Percentiles rank a stretch among this genome's conserved stretches.
These are phyloP conservation scores for Drosophila vallismaia DNA, from an alignment of 2,888 invertebrate genomes.

Conservation along the genomic window DNA sequence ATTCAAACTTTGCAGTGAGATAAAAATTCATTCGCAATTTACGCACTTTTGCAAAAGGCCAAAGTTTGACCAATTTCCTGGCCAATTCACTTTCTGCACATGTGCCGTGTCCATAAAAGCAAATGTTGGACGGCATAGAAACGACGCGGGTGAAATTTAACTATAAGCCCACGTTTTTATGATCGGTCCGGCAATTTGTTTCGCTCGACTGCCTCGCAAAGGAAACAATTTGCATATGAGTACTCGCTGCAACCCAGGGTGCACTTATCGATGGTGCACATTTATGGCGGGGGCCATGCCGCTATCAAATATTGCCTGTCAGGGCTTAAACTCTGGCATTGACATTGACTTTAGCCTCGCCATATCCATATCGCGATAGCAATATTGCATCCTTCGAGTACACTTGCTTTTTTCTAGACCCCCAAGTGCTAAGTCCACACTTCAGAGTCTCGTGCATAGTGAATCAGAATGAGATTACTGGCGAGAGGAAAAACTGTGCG, in stretches of 20 bases:
- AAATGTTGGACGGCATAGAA: background rate
- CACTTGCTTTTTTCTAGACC: conserved; percentile 11
- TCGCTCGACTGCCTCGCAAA: conserved; percentile 17
- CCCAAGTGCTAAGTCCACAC: conserved; percentile 55
- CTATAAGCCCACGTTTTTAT: conserved; percentile 16
- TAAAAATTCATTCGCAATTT: background rate
- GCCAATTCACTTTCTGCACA: conserved; percentile 4
- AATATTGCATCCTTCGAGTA: conserved; percentile 34
- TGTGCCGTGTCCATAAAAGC: conserved; percentile 11
- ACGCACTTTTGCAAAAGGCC: background rate
- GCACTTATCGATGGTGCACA: conserved; percentile 33
- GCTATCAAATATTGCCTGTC: conserved; percentile 15
- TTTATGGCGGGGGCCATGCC: conserved; percentile 14
- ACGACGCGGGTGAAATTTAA: background rate
- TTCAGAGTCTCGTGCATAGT: conserved; percentile 19
- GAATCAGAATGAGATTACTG: conserved; percentile 28
- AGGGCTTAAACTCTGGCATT: conserved; percentile 31
- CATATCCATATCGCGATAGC: conserved; percentile 20
- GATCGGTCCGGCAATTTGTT: conserved; percentile 25
- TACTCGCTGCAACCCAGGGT: background rate
- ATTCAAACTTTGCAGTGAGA: background rate
- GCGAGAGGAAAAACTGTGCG: conserved; percentile 1
- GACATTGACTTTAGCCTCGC: conserved; percentile 33
- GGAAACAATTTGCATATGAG: conserved; percentile 21
- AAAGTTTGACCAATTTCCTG: background rate